phyloP scores from a whole-genome alignment of 2,113 vertebrate genomes.

The Martes martes region DNA sequence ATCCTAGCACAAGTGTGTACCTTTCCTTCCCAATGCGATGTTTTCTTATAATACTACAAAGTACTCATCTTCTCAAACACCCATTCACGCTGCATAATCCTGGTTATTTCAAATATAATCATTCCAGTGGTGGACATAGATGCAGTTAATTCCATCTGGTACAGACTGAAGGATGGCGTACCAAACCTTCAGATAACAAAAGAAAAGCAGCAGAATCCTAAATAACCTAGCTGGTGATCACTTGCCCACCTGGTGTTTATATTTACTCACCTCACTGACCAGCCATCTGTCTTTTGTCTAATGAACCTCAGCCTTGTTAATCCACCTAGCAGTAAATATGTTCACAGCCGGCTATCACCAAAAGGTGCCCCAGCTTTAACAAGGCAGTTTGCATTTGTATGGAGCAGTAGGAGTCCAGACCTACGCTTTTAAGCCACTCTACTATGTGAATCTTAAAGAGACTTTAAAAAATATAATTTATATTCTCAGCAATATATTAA shows the following conservation, averaged over 20 bases:
- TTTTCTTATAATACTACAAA: neutral
- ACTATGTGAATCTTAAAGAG: neutral
- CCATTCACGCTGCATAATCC: neutral
- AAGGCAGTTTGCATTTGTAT: neutral
- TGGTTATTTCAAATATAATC: neutral
- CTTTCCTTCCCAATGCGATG: neutral
- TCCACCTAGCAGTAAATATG: neutral
- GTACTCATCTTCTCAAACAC: neutral
- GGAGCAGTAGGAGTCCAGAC: neutral
- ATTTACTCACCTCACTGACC: slow-evolving; percentile 25
- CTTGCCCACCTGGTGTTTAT: slow-evolving; percentile 9
- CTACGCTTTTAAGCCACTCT: neutral
- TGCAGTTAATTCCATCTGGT: neutral
- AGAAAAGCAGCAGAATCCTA: neutral
- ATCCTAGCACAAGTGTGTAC: neutral
- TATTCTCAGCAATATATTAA: neutral
- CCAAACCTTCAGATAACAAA: neutral
- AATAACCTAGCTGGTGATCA: neutral
- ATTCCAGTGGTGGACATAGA: neutral
- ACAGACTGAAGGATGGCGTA: neutral
- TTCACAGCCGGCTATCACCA: neutral
- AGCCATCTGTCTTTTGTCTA: slow-evolving; percentile 34
- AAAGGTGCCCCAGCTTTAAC: neutral
- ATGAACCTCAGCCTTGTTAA: neutral
- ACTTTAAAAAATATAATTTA: neutral